These are phyloP conservation scores for Plebejus melissa DNA, from an alignment of 2,888 invertebrate species.

Conservation along the genomic window DNA sequence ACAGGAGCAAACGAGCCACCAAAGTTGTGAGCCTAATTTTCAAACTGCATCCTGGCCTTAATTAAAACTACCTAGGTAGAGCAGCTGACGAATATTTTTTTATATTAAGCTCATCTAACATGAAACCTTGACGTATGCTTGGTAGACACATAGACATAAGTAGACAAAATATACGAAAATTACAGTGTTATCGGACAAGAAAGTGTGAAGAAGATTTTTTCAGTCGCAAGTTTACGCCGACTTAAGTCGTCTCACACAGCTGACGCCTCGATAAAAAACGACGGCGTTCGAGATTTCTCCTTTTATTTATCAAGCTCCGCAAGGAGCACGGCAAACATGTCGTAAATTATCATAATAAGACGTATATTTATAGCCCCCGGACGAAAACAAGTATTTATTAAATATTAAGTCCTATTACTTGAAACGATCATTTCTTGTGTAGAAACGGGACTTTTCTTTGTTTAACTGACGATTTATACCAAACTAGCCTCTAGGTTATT, in stretches of 20 bases:
- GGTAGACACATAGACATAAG: too few species aligned
- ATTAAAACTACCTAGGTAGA: not conserved
- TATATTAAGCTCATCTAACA: too few species aligned
- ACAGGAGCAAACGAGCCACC: not conserved
- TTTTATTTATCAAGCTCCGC: conserved; percentile 10
- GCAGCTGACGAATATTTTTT: not conserved
- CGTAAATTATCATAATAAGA: conserved; percentile 27
- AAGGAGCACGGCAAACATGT: conserved; percentile 8
- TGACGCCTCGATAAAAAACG: conserved; percentile 25
- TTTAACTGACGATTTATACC: not conserved
- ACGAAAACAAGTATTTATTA: conserved; percentile 19
- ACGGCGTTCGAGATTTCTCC: conserved; percentile 7
- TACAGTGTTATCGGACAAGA: not conserved
- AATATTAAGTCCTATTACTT: not conserved
- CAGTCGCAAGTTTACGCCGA: not conserved
- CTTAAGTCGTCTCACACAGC: conserved; percentile 14
- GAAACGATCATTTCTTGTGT: not conserved
- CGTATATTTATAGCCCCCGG: conserved; percentile 11
- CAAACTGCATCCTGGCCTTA: not conserved
- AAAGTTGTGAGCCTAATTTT: not conserved
- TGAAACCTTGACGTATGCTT: too few species aligned
- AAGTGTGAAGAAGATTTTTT: not conserved
- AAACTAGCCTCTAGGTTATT: too few species aligned
- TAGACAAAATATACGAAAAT: too few species aligned
- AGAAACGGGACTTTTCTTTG: not conserved